Evolutionary conservation across 2,888 invertebrate species (phyloP), one percentile per base, ranked within the genome.

Genomic region (Zaprionus obscuricornis): DNA sequence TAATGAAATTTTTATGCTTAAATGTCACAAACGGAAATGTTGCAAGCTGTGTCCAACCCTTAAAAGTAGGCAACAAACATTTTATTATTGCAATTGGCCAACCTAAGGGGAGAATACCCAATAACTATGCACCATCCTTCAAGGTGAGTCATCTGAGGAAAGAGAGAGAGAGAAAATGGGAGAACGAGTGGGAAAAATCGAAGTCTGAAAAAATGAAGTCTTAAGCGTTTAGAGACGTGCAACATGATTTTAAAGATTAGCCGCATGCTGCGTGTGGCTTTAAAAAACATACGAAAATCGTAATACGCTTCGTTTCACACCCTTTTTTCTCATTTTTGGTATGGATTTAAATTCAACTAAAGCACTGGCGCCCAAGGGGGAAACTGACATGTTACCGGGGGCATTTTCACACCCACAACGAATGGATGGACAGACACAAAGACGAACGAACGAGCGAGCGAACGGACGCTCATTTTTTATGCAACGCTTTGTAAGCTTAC

Each of bases 171-270:
- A n/a, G n/a, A 37, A 33, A 20, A n/a, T 29, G 8, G 16, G 16
- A 10, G 27, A n/a, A 8, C 24, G 11, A 40, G n/a, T n/a, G n/a
- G n/a, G 47, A 7, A 27, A 31, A 45, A 27, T 36, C 14, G 45
- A 57, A 39, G 29, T n/a, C n/a, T n/a, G n/a, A n/a, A 31, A 34
- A 71, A 81, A 76, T 82, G 76, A 78, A 64, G 79, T 72, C 74
- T 64, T 64, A 65, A 74, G 62, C 71, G 63, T 73, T 79, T 65
- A 65, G 71, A 77, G 85, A 74, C 82, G 71, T 71, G 58, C 63
- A 66, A 83, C 79, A 83, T 56, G 84, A 83, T 85, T 82, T 85
- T 77, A 42, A 74, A 83, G 86, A 82, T 82, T 83, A 83, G 81
- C 77, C 65, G 63, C 66, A 66, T 83, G 81, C 74, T 66, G 81